Evolutionary conservation across 2,113 vertebrate species (phyloP), one percentile per base, ranked within the genome.

Genomic region (Lagopus muta): DNA sequence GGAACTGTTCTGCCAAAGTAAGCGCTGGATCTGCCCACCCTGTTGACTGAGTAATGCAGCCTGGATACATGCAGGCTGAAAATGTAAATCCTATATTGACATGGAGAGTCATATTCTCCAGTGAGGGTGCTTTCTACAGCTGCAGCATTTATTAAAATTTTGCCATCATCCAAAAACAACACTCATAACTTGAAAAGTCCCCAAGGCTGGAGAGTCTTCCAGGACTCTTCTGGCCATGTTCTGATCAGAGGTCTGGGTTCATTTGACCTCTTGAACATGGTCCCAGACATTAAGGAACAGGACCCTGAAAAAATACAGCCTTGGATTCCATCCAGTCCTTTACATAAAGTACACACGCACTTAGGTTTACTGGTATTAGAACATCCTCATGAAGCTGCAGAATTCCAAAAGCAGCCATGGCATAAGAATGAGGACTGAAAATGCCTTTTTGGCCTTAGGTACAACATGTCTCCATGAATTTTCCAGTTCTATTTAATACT

Each of bases 1-100:
- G 57, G 90, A 95, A 81, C 48, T 64, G 30, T 52, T 92, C 69
- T 92, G 96, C 92, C 88, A 96, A 96, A 96, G 93, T 95, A 96
- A 96, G 95, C 88, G 3, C 47, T 88, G 93, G 88, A 21, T 81
- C 88, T 96, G 90, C 90, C 92, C 92, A 94, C 93, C 90, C 88
- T 86, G 50, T 50, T 74, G 82, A 81, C 61, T 58, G 86, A 93
- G 57, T 67, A 66, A 67, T 74, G 64, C 45, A 89, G 93, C 43
- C 75, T 94, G 82, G 82, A 91, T 18, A 9, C 48, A 48, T 3
- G 14, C 47, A 91, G 90, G 72, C 72, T 94, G 83, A 80, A 95
- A 96, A 96, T 84, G 90, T 92, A 94, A 93, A 95, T 92, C 82
- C n/a, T 64, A 52, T 52, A 77, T 78, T 86, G 89, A 95, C 89